A percentile compares a stretch with the other conserved stretches of the same genome.
Evolutionary conservation across 1,140 invertebrate genomes (phyloP).

Genomic region (Mya arenaria): DNA sequence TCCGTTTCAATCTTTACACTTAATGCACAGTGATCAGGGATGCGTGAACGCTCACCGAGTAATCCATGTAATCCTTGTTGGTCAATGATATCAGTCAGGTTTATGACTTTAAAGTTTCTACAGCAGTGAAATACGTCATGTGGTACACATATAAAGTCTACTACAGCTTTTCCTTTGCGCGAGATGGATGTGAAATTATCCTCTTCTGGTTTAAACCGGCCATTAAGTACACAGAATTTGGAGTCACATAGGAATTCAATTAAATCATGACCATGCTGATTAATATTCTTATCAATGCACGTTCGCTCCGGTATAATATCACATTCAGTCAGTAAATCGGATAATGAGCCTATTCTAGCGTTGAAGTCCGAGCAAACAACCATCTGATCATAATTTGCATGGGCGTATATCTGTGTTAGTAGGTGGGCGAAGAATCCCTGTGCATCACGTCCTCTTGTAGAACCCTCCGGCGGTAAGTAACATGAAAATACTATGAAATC

Average conservation of each 20-base stretch:
- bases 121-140: constrained; percentile 12
- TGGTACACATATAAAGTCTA: constrained; percentile 59
- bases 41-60: constrained; percentile 11
- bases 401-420: constrained; percentile 40
- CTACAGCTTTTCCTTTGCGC: constrained; percentile 45
- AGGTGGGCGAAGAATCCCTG: constrained; percentile 39
- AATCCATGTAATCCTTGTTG: background rate
- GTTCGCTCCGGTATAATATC: constrained; percentile 16
- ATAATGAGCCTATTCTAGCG: constrained; percentile 8
- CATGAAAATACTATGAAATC: constrained; percentile 33
- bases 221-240: constrained; percentile 55
- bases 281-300: constrained; percentile 32
- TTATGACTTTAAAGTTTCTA: constrained; percentile 35
- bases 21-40: constrained; percentile 50
- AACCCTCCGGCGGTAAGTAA: constrained; percentile 53
- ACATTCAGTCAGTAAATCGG: constrained; percentile 17
- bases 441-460: constrained; percentile 22
- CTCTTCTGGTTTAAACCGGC: background rate
- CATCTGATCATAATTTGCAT: constrained; percentile 26
- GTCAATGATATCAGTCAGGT: constrained; percentile 16
- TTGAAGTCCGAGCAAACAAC: constrained; percentile 47
- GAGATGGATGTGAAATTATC: constrained; percentile 43
- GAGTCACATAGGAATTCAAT: constrained; percentile 51
- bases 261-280: constrained; percentile 52
- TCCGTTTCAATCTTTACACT: background rate